Evolutionary conservation across 1,140 invertebrate species (phyloP).

Genomic region (Rhagoletis pomonella): DNA sequence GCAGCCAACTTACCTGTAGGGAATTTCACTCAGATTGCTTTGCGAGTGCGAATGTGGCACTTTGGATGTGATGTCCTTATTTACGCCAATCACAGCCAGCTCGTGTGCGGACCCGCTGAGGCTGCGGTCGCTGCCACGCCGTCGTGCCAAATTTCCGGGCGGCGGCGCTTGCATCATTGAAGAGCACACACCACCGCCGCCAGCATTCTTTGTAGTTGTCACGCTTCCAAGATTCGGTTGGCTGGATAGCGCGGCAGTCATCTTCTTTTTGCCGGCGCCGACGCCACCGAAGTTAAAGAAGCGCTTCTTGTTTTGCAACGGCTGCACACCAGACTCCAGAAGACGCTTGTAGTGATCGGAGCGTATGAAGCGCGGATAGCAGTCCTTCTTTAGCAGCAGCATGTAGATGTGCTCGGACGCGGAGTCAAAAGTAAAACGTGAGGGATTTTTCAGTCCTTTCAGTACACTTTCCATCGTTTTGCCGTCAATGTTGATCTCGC

Average conservation of each 20-base stretch:
- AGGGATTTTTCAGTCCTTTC: slow-evolving; percentile 88
- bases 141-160: slow-evolving; percentile 75
- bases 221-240: slow-evolving; percentile 72
- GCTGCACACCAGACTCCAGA: slow-evolving; percentile 88
- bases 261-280: slow-evolving; percentile 88
- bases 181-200: slow-evolving; percentile 50
- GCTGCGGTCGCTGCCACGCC: slow-evolving; percentile 86
- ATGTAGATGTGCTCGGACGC: slow-evolving; percentile 97
- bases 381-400: slow-evolving; percentile 98
- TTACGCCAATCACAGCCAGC: slow-evolving; percentile 81
- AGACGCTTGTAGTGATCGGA: slow-evolving; percentile 96
- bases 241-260: slow-evolving; percentile 76
- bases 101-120: slow-evolving; percentile 88
- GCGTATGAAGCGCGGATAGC: slow-evolving; percentile 96
- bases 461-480: slow-evolving; percentile 95
- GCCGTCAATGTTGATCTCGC: slow-evolving; percentile 98
- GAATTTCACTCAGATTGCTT: slow-evolving; percentile 86
- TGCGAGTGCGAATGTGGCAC: slow-evolving; percentile 87
- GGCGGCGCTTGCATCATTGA: slow-evolving; percentile 68
- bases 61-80: slow-evolving; percentile 75
- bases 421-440: slow-evolving; percentile 92
- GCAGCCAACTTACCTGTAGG: slow-evolving; percentile 79
- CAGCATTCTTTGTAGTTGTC: slow-evolving; percentile 61
- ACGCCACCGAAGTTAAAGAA: slow-evolving; percentile 93
- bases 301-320: slow-evolving; percentile 88